phyloP scores from a whole-genome alignment of 2,797 vertebrate species.

The Buphagus erythrorhynchus region DNA sequence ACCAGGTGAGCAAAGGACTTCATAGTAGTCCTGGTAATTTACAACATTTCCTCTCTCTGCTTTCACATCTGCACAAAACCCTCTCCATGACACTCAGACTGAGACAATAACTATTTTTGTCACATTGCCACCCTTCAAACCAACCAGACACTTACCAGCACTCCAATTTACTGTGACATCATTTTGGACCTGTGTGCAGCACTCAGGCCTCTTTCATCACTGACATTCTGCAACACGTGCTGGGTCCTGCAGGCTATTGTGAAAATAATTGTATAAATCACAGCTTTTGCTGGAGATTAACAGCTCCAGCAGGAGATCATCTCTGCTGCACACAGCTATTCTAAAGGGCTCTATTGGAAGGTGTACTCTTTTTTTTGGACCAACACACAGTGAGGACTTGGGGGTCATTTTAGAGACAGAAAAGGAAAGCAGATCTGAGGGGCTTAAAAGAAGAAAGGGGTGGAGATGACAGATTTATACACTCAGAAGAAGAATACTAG shows the following conservation, averaged over 20 bases:
- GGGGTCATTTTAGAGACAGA: neutral
- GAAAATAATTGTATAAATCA: neutral
- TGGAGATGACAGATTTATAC: neutral
- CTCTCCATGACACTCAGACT: neutral
- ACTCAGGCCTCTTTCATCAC: neutral
- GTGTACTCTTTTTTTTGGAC: neutral
- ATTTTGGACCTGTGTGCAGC: neutral
- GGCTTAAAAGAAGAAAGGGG: neutral
- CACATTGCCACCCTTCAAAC: neutral
- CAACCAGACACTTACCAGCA: neutral
- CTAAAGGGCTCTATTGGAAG: neutral
- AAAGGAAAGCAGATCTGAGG: neutral
- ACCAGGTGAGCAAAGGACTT: neutral
- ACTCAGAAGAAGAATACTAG: neutral
- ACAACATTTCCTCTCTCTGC: neutral
- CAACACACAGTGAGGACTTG: neutral
- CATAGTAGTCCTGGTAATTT: neutral
- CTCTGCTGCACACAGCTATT: neutral
- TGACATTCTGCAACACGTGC: accelerated
- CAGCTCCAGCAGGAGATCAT: neutral
- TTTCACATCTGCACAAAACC: neutral
- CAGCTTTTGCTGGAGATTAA: neutral
- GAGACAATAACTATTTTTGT: neutral
- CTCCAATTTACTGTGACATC: neutral
- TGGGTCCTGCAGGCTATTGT: neutral